A percentile compares a stretch with the other conserved stretches of the same genome.
Conservation (phyloP, 2,888 invertebrate genomes). For the Autographa pulchrina region DNA sequence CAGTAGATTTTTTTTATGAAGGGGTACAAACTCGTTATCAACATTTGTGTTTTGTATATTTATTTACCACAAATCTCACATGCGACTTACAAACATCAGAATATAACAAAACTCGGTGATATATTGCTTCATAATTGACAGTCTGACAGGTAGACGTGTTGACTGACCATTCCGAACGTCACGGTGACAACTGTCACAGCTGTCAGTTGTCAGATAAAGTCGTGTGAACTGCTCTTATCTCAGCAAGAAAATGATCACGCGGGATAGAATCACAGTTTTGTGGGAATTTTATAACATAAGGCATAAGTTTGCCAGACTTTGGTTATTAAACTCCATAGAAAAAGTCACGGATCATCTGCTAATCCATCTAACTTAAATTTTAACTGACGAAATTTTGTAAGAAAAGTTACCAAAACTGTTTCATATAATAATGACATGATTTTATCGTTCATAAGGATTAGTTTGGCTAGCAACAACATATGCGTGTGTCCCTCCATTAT, state of each 20-base stretch:
- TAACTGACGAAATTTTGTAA: not conserved
- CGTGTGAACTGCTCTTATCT: conserved; percentile 81
- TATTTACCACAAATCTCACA: not conserved
- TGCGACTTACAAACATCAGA: not conserved
- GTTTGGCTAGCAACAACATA: conserved; percentile 26
- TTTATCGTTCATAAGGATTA: conserved; percentile 4
- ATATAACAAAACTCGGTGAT: conserved; percentile 28
- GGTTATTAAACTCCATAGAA: not conserved
- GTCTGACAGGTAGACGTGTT: conserved; percentile 62
- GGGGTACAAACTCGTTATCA: not conserved
- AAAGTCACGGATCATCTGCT: not conserved
- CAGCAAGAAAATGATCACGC: conserved; percentile 56
- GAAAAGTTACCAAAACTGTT: not conserved
- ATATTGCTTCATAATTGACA: conserved; percentile 45
- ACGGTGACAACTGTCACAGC: conserved; percentile 71
- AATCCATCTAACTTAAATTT: too few species aligned
- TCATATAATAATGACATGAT: not conserved
- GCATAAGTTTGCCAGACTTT: not conserved
- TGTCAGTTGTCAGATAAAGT: conserved; percentile 74
- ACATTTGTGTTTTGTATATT: not conserved
- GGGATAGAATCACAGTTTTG: conserved; percentile 47
- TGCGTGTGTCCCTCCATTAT: conserved; percentile 46
- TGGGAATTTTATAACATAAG: conserved; percentile 31
- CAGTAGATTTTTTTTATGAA: not conserved
- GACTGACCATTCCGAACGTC: conserved; percentile 67